phyloP scores from a whole-genome alignment of 2,797 vertebrate genomes.

The Otolemur crassicaudatus region DNA sequence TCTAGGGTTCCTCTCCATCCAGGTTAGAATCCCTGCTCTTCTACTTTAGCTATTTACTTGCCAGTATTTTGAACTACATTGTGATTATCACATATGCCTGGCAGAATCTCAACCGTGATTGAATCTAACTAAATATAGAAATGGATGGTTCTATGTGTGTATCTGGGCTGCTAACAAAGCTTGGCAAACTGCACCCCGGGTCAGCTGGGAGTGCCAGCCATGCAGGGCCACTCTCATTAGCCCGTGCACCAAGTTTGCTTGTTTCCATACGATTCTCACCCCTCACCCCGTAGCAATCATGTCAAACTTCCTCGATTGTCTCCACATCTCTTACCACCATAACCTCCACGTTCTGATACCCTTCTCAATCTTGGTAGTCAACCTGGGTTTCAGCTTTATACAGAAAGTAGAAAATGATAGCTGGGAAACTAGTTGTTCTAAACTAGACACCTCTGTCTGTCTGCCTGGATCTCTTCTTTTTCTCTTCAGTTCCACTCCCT shows the following conservation, averaged over 20 bases:
- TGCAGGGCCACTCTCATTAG: not conserved
- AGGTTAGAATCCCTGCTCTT: not conserved
- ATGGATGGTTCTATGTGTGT: not conserved
- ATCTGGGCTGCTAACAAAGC: not conserved
- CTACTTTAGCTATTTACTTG: not conserved
- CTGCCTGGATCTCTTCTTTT: not conserved
- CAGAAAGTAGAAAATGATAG: not conserved
- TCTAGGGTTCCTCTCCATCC: not conserved
- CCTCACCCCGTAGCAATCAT: not conserved
- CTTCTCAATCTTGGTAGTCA: not conserved
- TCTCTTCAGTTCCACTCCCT: not conserved
- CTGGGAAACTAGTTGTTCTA: not conserved
- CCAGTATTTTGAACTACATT: conserved; percentile 31
- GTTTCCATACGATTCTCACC: not conserved
- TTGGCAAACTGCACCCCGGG: not conserved
- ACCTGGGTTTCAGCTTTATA: not conserved
- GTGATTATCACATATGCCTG: not conserved
- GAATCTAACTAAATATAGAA: not conserved
- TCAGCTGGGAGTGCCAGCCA: not conserved
- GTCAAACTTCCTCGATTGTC: not conserved
- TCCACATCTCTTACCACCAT: not conserved
- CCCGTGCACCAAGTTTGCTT: not conserved
- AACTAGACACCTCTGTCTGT: not conserved
- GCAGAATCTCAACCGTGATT: not conserved
- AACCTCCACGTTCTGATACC: not conserved